phyloP scores from a whole-genome alignment of 2,888 invertebrate species.

The Lepas anatifera region DNA sequence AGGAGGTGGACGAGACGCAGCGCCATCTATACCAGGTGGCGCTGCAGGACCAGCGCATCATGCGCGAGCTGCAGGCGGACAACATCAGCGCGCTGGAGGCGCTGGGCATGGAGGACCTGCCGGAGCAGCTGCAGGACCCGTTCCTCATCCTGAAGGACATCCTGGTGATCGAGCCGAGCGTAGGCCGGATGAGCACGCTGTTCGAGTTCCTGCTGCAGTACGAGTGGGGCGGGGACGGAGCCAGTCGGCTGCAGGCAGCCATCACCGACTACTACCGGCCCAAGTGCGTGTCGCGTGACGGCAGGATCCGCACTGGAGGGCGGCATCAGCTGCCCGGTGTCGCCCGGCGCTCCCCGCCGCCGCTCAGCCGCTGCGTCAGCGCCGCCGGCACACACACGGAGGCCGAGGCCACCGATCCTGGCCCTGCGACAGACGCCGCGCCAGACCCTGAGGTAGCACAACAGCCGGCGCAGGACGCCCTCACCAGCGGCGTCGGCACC shows the following conservation, averaged over 20 bases:
- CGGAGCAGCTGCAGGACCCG: not conserved
- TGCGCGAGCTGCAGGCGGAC: not conserved
- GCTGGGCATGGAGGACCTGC: constrained; percentile 5
- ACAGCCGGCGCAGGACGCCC: no score
- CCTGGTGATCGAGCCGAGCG: not conserved
- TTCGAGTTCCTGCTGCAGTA: not conserved
- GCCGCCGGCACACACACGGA: no score
- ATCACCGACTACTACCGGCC: not conserved
- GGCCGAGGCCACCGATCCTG: no score
- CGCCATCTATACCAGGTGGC: not conserved
- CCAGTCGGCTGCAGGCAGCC: not conserved
- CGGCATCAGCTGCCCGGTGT: not conserved
- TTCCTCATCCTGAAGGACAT: constrained; percentile 7
- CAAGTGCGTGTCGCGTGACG: constrained; percentile 9
- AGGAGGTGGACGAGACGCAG: not conserved
- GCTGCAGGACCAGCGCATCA: constrained; percentile 10
- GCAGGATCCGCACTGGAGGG: not conserved
- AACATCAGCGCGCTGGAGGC: constrained; percentile 8
- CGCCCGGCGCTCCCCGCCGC: not conserved
- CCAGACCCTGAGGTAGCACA: no score
- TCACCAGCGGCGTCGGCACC: no score
- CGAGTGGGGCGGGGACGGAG: not conserved
- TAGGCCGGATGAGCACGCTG: not conserved
- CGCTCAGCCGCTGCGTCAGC: not conserved
- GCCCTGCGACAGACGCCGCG: no score